These are phyloP conservation scores for Callocephalon fimbriatum DNA, from an alignment of 2,113 vertebrate genomes.

Conservation along the genomic window DNA sequence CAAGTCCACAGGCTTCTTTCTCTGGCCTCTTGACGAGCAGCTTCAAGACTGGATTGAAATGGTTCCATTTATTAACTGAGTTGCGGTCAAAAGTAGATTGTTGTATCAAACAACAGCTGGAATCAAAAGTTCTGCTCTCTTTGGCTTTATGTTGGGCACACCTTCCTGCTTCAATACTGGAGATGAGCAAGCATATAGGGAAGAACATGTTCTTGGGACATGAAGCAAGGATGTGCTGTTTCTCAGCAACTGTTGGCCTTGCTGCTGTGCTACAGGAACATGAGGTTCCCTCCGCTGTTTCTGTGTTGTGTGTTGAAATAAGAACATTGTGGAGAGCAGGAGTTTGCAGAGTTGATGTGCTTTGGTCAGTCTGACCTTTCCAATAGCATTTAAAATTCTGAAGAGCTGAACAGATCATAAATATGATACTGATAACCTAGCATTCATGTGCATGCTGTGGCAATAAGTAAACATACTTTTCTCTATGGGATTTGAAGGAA, in stretches of 20 bases:
- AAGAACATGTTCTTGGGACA: not conserved
- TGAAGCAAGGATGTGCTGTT: not conserved
- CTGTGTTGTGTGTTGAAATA: not conserved
- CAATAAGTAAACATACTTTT: not conserved
- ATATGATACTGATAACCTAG: not conserved
- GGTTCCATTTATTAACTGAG: not conserved
- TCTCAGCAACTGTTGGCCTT: not conserved
- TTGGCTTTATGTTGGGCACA: not conserved
- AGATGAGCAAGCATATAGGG: not conserved
- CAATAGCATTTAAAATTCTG: not conserved
- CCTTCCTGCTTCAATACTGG: not conserved
- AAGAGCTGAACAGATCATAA: not conserved
- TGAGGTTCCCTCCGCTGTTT: not conserved
- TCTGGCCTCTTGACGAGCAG: not conserved
- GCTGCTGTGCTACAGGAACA: not conserved
- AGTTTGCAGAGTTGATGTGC: not conserved
- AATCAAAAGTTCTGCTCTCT: not conserved
- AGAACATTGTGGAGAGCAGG: not conserved
- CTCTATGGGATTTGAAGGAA: not conserved
- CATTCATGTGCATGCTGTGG: not conserved
- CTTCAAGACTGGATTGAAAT: not conserved
- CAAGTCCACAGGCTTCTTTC: not conserved
- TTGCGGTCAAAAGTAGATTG: not conserved
- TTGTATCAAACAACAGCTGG: not conserved
- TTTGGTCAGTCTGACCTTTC: not conserved